A percentile compares a stretch with the other conserved stretches of the same genome.
Conservation (phyloP, 2,888 invertebrate species). For the Drosophila planitibia region DNA sequence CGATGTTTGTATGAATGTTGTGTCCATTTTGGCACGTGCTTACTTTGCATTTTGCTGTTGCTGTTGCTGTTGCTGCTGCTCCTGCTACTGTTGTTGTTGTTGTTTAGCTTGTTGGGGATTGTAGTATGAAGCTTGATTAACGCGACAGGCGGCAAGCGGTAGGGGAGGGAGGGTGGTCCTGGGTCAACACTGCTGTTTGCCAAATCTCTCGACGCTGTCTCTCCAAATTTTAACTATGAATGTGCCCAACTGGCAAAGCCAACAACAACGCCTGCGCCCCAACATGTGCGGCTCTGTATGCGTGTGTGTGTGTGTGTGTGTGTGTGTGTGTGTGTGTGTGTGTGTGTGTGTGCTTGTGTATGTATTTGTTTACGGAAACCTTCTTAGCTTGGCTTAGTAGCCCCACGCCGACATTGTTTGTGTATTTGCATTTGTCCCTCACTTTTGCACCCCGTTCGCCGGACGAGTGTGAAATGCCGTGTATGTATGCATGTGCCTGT, state of each 20-base stretch:
- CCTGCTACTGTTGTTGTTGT: constrained; percentile 27
- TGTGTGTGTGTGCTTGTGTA: constrained; percentile 34
- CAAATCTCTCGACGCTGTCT: constrained; percentile 78
- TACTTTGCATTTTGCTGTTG: constrained; percentile 50
- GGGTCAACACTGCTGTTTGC: constrained; percentile 61
- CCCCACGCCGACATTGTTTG: constrained; percentile 76
- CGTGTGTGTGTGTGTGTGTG: constrained; percentile 4
- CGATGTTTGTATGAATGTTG: constrained; percentile 18
- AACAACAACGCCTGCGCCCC: constrained; percentile 34
- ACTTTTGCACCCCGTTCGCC: constrained; percentile 37
- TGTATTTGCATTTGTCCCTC: constrained; percentile 72
- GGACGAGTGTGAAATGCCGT: constrained; percentile 73
- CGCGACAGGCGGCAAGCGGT: constrained; percentile 32
- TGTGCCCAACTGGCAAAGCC: constrained; percentile 58
- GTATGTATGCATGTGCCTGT: constrained; percentile 53
- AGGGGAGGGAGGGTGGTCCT: constrained; percentile 1
- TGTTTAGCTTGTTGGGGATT: constrained; percentile 61
- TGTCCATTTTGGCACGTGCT: constrained; percentile 75
- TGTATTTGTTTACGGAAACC: constrained; percentile 76
- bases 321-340: constrained; percentile 20
- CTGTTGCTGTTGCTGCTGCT: constrained; percentile 40
- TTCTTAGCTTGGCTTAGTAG: constrained; percentile 80
- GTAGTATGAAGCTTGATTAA: constrained; percentile 75
- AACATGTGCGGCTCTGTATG: constrained; percentile 3
- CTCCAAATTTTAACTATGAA: constrained; percentile 79